Conservation (phyloP, 1,140 invertebrate genomes). For the Zeugodacus cucurbitae region DNA sequence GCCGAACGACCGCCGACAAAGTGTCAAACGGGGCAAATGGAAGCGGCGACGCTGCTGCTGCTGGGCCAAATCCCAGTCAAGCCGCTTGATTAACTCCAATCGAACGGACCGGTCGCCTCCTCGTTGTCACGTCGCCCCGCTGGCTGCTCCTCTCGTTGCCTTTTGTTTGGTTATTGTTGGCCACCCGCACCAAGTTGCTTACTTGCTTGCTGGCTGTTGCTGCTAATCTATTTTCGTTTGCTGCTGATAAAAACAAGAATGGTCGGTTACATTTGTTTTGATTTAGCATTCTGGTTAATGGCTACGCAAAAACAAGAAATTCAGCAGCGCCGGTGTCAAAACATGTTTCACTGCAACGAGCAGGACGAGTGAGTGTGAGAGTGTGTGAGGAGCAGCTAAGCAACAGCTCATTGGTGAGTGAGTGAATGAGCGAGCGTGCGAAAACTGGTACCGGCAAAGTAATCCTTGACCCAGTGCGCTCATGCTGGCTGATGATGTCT, state of each 20-base stretch:
- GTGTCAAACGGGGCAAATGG: slow-evolving; percentile 2
- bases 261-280: slow-evolving; percentile 27
- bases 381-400: not conserved
- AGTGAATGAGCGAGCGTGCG: not conserved
- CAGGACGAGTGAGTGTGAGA: not conserved
- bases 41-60: not conserved
- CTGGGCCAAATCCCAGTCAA: not conserved
- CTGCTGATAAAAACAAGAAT: slow-evolving; percentile 19
- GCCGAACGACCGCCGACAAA: not conserved
- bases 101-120: not conserved
- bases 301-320: slow-evolving; percentile 4
- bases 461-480: slow-evolving; percentile 25
- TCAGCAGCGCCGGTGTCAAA: not conserved
- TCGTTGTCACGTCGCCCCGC: not conserved
- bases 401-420: not conserved
- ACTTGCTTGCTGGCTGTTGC: not conserved
- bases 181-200: not conserved
- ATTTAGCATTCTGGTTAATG: slow-evolving; percentile 31
- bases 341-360: not conserved
- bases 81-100: not conserved
- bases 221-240: slow-evolving; percentile 11
- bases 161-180: not conserved
- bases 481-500: not conserved
- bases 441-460: slow-evolving; percentile 27
- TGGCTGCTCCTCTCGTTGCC: not conserved